Conservation (phyloP, 1,140 invertebrate species). For the Paralvinella palmiformis region DNA sequence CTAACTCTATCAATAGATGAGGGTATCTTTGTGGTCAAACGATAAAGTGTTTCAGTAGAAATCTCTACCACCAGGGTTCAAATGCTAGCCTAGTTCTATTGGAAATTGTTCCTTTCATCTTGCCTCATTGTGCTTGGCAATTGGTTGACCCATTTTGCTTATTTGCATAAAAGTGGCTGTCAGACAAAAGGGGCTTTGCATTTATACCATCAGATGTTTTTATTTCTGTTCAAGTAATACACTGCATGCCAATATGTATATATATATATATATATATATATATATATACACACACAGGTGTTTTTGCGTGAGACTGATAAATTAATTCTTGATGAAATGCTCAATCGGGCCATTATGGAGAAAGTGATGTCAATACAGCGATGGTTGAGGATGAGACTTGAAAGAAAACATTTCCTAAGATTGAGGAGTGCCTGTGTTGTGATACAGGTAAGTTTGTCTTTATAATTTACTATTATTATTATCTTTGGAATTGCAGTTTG, state of each 20-base stretch:
- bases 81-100: too few species aligned
- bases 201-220: background rate
- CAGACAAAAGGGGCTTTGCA: too few species aligned
- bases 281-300: conserved; percentile 54
- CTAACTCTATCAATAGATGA: too few species aligned
- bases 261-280: background rate
- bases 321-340: conserved; percentile 78
- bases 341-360: conserved; percentile 90
- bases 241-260: background rate
- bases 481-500: background rate
- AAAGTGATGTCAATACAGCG: conserved; percentile 85
- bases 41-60: too few species aligned
- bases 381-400: conserved; percentile 79
- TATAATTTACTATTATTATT: background rate
- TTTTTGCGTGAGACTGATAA: conserved; percentile 93
- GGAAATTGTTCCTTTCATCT: too few species aligned
- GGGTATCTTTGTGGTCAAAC: too few species aligned
- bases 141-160: too few species aligned
- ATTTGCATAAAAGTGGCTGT: too few species aligned
- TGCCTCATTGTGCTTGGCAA: too few species aligned
- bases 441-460: conserved; percentile 59
- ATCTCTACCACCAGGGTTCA: too few species aligned
- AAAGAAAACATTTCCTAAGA: conserved; percentile 68
- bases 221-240: background rate
- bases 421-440: conserved; percentile 63